phyloP scores from a whole-genome alignment of 2,797 vertebrate species.

The Tragelaphus oryx region DNA sequence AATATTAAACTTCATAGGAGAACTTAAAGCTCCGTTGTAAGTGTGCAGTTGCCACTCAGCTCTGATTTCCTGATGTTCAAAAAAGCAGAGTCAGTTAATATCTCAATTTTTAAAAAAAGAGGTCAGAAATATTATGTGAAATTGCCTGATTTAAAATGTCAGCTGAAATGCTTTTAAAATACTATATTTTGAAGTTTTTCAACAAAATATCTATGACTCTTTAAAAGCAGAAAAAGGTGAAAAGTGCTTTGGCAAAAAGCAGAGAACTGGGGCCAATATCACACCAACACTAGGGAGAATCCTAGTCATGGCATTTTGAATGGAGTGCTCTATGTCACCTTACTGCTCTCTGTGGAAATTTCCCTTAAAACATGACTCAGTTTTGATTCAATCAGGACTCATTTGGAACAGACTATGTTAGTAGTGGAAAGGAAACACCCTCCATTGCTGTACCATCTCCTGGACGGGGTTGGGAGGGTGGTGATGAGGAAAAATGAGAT shows the following conservation, averaged over 20 bases:
- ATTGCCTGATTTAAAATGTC: neutral
- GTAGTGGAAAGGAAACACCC: neutral
- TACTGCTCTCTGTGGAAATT: neutral
- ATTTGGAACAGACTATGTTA: neutral
- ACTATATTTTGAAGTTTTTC: neutral
- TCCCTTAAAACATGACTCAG: neutral
- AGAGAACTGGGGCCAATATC: neutral
- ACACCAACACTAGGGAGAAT: neutral
- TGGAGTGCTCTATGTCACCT: neutral
- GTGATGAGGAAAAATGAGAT: neutral
- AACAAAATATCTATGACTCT: neutral
- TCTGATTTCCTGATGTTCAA: neutral
- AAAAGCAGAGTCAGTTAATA: neutral
- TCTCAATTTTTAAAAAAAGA: neutral
- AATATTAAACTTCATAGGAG: neutral
- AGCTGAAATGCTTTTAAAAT: slow-evolving; percentile 8
- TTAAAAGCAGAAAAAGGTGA: neutral
- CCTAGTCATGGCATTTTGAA: neutral
- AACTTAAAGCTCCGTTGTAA: neutral
- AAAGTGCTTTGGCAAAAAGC: neutral
- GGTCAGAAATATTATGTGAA: neutral
- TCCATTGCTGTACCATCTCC: neutral
- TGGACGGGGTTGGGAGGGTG: neutral
- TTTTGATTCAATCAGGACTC: neutral
- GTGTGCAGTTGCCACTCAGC: neutral